phyloP scores from a whole-genome alignment of 2,797 vertebrate species.

The Betta splendens region DNA sequence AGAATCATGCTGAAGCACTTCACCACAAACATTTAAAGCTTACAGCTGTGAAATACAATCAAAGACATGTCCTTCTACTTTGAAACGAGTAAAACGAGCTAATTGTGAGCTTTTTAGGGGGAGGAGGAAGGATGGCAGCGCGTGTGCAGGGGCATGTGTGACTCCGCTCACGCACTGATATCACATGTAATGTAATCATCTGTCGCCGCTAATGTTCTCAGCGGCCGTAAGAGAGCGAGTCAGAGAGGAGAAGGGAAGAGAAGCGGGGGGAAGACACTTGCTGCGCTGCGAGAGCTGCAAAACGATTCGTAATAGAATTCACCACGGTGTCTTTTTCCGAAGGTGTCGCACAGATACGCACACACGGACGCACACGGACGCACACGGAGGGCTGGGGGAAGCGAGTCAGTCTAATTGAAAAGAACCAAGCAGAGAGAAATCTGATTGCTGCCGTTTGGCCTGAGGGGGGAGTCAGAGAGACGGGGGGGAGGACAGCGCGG shows the following conservation, averaged over 20 bases:
- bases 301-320: constrained; percentile 73
- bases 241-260: constrained; percentile 13
- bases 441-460: constrained; percentile 72
- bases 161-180: constrained; percentile 39
- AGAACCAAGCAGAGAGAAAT: constrained; percentile 78
- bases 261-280: constrained; percentile 34
- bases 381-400: constrained; percentile 49
- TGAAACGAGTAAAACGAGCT: too few relatives aligned
- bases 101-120: too few relatives aligned
- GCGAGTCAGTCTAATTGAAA: constrained; percentile 80
- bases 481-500: neutral
- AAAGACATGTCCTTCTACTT: too few relatives aligned
- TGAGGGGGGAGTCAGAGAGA: constrained; percentile 44
- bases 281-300: constrained; percentile 64
- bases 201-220: constrained; percentile 56
- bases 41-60: too few relatives aligned
- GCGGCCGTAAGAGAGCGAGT: constrained; percentile 42
- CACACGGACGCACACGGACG: constrained; percentile 20
- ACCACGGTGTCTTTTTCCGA: constrained; percentile 68
- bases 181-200: constrained; percentile 61
- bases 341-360: constrained; percentile 58
- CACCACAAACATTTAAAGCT: too few relatives aligned
- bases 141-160: neutral
- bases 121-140: too few relatives aligned
- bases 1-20: too few relatives aligned